These are phyloP conservation scores for Agrypnia vestita DNA, from an alignment of 1,140 invertebrate genomes.

Conservation along the genomic window DNA sequence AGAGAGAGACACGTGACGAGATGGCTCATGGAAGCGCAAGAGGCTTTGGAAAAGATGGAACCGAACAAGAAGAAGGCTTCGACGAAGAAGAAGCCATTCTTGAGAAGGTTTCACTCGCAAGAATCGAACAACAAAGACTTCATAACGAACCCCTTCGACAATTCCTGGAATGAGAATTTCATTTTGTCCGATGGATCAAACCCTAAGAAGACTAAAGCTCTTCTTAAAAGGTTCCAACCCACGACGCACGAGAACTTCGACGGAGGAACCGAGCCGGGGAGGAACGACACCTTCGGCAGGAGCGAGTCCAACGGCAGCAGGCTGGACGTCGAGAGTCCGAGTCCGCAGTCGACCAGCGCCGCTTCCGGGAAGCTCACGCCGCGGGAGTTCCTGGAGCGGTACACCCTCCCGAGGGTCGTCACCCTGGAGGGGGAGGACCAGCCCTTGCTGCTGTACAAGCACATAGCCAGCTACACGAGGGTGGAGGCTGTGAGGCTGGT, in stretches of 20 bases:
- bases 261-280: conserved; percentile 12
- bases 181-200: conserved; percentile 67
- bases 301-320: conserved; percentile 56
- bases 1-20: conserved; percentile 69
- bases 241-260: conserved; percentile 48
- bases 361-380: conserved; percentile 64
- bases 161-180: conserved; percentile 71
- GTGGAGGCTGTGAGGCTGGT: conserved; percentile 72
- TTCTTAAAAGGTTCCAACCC: conserved; percentile 58
- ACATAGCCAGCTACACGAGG: conserved; percentile 73
- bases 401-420: conserved; percentile 73
- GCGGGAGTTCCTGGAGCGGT: conserved; percentile 74
- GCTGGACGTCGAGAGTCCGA: conserved; percentile 41
- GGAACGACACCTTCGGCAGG: conserved; percentile 51
- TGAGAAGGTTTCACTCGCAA: conserved; percentile 64
- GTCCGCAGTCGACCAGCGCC: conserved; percentile 43
- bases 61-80: conserved; percentile 66
- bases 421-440: conserved; percentile 71
- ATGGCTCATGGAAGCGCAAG: conserved; percentile 72
- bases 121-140: conserved; percentile 65
- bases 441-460: conserved; percentile 73
- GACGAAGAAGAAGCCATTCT: conserved; percentile 65
- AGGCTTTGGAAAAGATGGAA: conserved; percentile 69
- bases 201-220: conserved; percentile 69
- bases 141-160: conserved; percentile 63